These are phyloP conservation scores for Drosophila picticornis DNA, from an alignment of 2,888 invertebrate species.

Conservation along the genomic window DNA sequence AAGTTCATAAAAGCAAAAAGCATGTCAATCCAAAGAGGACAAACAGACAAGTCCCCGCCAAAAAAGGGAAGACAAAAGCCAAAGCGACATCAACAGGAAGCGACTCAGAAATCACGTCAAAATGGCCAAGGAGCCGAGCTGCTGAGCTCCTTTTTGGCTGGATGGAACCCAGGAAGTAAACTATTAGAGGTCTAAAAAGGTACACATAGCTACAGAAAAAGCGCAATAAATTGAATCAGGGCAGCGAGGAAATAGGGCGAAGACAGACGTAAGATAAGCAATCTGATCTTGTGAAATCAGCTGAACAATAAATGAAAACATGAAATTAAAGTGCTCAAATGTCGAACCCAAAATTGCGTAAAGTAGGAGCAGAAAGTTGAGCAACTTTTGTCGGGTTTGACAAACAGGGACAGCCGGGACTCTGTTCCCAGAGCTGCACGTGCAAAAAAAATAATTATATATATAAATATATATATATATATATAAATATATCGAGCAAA, in stretches of 20 bases:
- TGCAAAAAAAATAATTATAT: constrained; percentile 57
- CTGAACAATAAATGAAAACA: constrained; percentile 73
- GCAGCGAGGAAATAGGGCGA: constrained; percentile 20
- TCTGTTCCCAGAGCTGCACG: constrained; percentile 72
- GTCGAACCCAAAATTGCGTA: constrained; percentile 63
- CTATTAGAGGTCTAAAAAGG: constrained; percentile 73
- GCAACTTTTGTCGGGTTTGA: constrained; percentile 74
- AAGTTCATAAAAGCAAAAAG: constrained; percentile 78
- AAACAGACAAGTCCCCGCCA: constrained; percentile 62
- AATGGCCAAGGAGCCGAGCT: constrained; percentile 49
- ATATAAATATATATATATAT: constrained; percentile 1
- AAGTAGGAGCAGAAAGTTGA: constrained; percentile 79
- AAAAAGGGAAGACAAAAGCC: constrained; percentile 27
- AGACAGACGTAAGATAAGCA: constrained; percentile 68
- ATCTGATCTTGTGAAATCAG: constrained; percentile 83
- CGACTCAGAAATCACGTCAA: constrained; percentile 83
- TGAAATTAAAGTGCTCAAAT: constrained; percentile 78
- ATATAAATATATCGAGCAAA: constrained; percentile 25
- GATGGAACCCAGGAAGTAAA: constrained; percentile 82
- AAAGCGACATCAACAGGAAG: constrained; percentile 76
- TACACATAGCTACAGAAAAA: constrained; percentile 64
- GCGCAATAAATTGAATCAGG: constrained; percentile 75
- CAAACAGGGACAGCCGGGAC: constrained; percentile 17
- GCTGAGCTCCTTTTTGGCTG: constrained; percentile 11
- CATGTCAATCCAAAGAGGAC: constrained; percentile 69